Percentiles rank a stretch among this genome's conserved stretches.
phyloP scores from a whole-genome alignment of 2,797 vertebrate species.

The Cheirogaleus major region DNA sequence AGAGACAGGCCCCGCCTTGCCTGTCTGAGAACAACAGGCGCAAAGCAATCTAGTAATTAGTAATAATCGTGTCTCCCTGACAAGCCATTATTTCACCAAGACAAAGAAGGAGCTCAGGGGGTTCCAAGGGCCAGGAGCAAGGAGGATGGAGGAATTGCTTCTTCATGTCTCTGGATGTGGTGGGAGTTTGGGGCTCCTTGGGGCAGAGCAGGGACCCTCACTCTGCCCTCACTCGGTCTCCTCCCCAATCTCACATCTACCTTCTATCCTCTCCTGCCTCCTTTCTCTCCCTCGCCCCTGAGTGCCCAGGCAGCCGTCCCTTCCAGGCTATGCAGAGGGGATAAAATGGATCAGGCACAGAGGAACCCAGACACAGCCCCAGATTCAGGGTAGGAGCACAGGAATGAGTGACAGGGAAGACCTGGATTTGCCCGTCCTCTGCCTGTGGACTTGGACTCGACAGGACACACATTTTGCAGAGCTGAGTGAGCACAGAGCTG shows the following conservation, averaged over 20 bases:
- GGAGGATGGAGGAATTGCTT: not conserved
- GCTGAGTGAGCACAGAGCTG: not conserved
- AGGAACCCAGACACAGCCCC: not conserved
- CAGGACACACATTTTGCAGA: not conserved
- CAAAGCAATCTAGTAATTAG: constrained; percentile 69
- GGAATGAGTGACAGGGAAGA: not conserved
- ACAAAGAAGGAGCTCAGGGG: constrained; percentile 17
- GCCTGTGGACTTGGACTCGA: too few species aligned
- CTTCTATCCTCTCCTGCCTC: not conserved
- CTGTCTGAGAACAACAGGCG: constrained; percentile 26
- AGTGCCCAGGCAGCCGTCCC: not conserved
- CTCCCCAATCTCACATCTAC: not conserved
- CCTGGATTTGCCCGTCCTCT: not conserved
- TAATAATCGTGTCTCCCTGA: constrained; percentile 36
- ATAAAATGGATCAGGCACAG: not conserved
- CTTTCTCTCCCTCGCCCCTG: not conserved
- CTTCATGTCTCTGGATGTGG: not conserved
- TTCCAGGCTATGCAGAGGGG: not conserved
- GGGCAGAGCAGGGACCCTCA: not conserved
- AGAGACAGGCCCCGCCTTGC: constrained; percentile 20
- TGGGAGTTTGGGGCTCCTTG: not conserved
- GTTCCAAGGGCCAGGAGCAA: not conserved
- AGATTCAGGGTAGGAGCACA: not conserved
- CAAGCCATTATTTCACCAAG: constrained; percentile 73
- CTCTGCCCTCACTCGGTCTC: not conserved